Conservation (phyloP, 2,888 invertebrate genomes). For the Chrysopilus asiliformis region DNA sequence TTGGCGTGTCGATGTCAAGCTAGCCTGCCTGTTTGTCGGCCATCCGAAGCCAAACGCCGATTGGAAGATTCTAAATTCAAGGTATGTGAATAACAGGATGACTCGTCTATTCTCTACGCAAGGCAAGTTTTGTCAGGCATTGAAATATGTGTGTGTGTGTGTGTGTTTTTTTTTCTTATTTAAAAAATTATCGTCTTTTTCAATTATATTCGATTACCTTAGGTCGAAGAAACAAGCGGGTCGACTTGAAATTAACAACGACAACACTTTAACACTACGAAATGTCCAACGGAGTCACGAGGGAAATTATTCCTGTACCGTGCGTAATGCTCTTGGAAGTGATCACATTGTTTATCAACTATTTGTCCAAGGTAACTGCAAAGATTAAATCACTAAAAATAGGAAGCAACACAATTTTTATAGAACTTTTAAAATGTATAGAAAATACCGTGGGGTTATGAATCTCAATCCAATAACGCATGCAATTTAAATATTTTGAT, state of each 20-base stretch:
- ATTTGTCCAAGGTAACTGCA: constrained; percentile 40
- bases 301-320: constrained; percentile 44
- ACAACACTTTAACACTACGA: constrained; percentile 38
- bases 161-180: constrained; percentile 8
- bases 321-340: constrained; percentile 38
- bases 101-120: no score
- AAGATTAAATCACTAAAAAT: no score
- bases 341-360: constrained; percentile 42
- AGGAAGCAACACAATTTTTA: no score
- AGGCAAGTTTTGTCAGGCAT: no score
- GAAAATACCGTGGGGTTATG: no score
- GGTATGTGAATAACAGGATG: constrained; percentile 23
- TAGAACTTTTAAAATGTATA: no score
- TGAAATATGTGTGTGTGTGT: neutral
- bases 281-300: constrained; percentile 40
- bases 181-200: neutral
- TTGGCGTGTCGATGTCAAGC: constrained; percentile 40
- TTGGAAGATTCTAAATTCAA: constrained; percentile 39
- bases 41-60: constrained; percentile 38
- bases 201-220: neutral
- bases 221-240: constrained; percentile 23
- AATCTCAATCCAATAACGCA: no score
- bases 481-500: no score
- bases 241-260: constrained; percentile 35
- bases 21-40: constrained; percentile 43